A percentile compares a stretch with the other conserved stretches of the same genome.
These are phyloP conservation scores for Peromyscus maniculatus DNA, from an alignment of 2,113 vertebrate species.

Conservation along the genomic window DNA sequence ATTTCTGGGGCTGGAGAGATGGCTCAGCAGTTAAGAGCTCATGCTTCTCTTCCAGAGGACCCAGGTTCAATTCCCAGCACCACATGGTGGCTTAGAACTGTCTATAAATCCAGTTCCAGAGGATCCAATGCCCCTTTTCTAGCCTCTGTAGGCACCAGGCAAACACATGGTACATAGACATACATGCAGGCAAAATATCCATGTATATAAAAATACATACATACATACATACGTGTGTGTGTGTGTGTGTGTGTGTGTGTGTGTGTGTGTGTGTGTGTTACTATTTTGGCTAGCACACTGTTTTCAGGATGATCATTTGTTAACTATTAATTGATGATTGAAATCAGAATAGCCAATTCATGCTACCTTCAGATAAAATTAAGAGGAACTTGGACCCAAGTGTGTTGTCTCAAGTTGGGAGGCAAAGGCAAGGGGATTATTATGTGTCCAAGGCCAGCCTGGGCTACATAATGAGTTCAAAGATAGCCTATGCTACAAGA, in stretches of 20 bases:
- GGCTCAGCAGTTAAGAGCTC: neutral
- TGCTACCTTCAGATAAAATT: neutral
- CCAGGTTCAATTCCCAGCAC: neutral
- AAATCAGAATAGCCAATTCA: constrained; percentile 43
- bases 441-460: neutral
- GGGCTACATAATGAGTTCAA: neutral
- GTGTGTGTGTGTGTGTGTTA: neutral
- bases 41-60: neutral
- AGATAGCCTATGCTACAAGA: neutral
- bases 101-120: neutral
- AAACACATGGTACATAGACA: neutral
- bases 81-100: neutral
- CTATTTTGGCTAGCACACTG: neutral
- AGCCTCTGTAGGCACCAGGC: neutral
- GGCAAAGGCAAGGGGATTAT: neutral
- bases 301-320: constrained; percentile 3
- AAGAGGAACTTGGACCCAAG: neutral
- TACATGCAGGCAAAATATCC: neutral
- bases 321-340: neutral
- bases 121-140: neutral
- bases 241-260: no score
- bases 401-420: neutral
- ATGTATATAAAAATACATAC: neutral
- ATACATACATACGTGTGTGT: neutral
- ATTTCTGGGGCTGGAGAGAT: neutral